phyloP scores from a whole-genome alignment of 2,888 invertebrate species.

The Pyrrhia umbra region DNA sequence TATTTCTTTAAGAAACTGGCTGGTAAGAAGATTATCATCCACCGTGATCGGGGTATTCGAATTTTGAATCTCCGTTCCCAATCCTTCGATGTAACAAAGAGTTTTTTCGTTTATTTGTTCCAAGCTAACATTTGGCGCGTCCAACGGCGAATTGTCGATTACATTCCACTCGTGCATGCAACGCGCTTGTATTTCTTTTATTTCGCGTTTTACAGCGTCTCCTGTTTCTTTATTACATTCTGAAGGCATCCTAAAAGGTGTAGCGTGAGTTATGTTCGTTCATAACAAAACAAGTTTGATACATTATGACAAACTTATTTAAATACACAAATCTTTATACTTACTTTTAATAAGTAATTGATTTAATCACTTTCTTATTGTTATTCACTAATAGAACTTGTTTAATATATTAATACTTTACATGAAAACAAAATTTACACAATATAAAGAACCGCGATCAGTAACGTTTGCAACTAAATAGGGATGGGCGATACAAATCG shows the following conservation, averaged over 20 bases:
- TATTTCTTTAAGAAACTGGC: slow-evolving; percentile 78
- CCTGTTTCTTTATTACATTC: slow-evolving; percentile 72
- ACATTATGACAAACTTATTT: not conserved
- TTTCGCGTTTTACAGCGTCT: slow-evolving; percentile 72
- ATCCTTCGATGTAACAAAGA: slow-evolving; percentile 76
- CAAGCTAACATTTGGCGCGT: slow-evolving; percentile 61
- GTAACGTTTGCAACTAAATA: slow-evolving; percentile 23
- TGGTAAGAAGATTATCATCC: slow-evolving; percentile 78
- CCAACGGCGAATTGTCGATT: slow-evolving; percentile 76
- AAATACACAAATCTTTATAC: slow-evolving; percentile 17
- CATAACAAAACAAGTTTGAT: not conserved
- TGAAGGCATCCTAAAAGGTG: slow-evolving; percentile 75
- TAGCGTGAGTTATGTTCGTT: too few species aligned
- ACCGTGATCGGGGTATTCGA: slow-evolving; percentile 73
- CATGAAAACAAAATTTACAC: not conserved
- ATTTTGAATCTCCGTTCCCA: slow-evolving; percentile 75
- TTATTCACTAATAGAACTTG: slow-evolving; percentile 16
- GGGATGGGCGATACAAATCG: too few species aligned
- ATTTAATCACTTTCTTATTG: slow-evolving; percentile 6
- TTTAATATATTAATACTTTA: not conserved
- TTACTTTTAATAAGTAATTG: slow-evolving; percentile 35
- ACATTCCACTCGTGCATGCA: slow-evolving; percentile 75
- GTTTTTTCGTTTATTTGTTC: slow-evolving; percentile 71
- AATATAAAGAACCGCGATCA: slow-evolving; percentile 2
- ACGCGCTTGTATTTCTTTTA: slow-evolving; percentile 73